A percentile compares a stretch with the other conserved stretches of the same genome.
Evolutionary conservation across 1,140 invertebrate species (phyloP).

Genomic region (Cydia fagiglandana): DNA sequence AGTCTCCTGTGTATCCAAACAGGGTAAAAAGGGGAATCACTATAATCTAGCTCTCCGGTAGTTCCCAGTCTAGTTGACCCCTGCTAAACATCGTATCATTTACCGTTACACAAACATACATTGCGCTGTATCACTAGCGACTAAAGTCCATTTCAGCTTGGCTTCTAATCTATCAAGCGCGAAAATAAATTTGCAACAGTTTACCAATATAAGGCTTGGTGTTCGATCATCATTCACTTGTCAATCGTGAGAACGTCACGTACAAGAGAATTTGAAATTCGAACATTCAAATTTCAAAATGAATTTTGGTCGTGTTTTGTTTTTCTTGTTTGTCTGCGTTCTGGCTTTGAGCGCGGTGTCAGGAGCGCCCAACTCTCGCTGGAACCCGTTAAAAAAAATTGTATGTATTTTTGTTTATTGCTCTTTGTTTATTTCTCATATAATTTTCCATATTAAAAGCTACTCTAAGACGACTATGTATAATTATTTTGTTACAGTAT

Average conservation of each 20-base stretch:
- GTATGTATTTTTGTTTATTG: slow-evolving; percentile 19
- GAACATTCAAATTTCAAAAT: slow-evolving; percentile 23
- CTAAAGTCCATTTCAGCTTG: slow-evolving; percentile 9
- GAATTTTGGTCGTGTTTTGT: slow-evolving; percentile 18
- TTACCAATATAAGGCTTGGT: slow-evolving; percentile 5
- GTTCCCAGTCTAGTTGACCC: slow-evolving; percentile 17
- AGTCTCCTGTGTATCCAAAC: not conserved
- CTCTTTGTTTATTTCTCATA: no score
- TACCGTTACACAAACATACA: not conserved
- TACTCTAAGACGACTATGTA: no score
- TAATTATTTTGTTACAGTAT: slow-evolving; percentile 42
- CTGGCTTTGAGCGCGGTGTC: slow-evolving; percentile 36
- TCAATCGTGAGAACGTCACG: not conserved
- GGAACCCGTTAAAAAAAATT: slow-evolving; percentile 37
- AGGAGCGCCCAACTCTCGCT: slow-evolving; percentile 33
- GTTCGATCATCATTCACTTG: slow-evolving; percentile 24
- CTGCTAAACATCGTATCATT: not conserved
- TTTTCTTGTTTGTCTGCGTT: slow-evolving; percentile 37
- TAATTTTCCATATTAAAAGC: no score
- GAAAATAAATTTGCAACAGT: not conserved
- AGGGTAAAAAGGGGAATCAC: slow-evolving; percentile 4
- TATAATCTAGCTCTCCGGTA: slow-evolving; percentile 15
- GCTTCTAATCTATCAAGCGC: not conserved
- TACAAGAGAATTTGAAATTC: slow-evolving; percentile 2
- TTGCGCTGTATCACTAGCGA: not conserved